Base-by-base conservation (phyloP, 23 tunicate genomes). In the Halocynthia roretzi region DNA sequence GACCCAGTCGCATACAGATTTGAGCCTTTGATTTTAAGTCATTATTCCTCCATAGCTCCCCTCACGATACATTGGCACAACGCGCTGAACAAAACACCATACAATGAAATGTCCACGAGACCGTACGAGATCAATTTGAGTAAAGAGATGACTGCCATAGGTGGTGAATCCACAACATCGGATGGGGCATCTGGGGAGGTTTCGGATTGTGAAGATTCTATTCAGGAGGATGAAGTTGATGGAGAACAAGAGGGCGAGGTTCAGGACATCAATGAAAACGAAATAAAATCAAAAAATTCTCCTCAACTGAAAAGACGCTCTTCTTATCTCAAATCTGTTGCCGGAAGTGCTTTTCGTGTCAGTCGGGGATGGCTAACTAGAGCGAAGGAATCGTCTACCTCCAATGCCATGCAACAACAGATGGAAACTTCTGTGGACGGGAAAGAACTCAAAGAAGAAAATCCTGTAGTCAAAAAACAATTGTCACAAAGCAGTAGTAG, bases 1-100 rank as follows among this genome's bases (percentile, higher is more conserved):
- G 98, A 92, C 64, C 98, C 98, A 15, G 92, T 92, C 57, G 98
- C 92, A 18, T 92, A 92, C 68, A 75, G 98, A 61, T 68, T 92
- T n/a, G 98, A 92, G 69, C 98, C 98, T 10, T 81, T 92, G 5
- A 15, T 92, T 9, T 55, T 63, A 18, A 61, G 80, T 15, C 91
- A 70, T 70, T 92, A 86, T 68, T 14, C 86, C 40, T 53, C 71
- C 20, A 55, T 86, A 52, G 18, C 77, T 17, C 98, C 98, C 51
- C 69, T 86, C 51, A 87, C 86, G 77, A 92, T 92, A 54, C 78
- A 74, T 74, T 74, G 60, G 50, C 55, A 56, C 62, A 54, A 5
- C 56, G 55, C 78, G 12, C 31, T 74, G 40, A 20, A 74, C 17
- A 50, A 50, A 74, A 20, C 7, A 0, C 78, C 78, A 49, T 74